Evolutionary conservation across 2,113 vertebrate species (phyloP).

Genomic region (Microcebus murinus): DNA sequence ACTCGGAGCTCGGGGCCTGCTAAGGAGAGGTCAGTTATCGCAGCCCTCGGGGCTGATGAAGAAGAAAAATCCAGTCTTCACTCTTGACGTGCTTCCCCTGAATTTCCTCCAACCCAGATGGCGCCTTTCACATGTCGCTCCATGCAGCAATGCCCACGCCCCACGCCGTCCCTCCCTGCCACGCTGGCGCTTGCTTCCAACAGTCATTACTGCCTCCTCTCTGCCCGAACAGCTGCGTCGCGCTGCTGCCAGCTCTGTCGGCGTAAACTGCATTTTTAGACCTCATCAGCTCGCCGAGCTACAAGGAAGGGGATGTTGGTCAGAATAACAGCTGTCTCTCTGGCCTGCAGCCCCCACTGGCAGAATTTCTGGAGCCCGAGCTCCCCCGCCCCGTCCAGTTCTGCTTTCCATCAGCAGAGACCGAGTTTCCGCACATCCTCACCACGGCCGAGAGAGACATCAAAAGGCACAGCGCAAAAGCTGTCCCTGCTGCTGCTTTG

Average conservation of each 20-base stretch:
- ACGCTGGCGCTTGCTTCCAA: neutral
- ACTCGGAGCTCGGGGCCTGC: neutral
- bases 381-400: no score
- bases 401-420: neutral
- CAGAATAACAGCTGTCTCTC: neutral
- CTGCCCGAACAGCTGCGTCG: conserved; percentile 7
- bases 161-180: neutral
- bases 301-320: neutral
- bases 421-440: neutral
- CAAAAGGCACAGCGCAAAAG: neutral
- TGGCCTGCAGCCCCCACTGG: neutral
- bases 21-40: neutral
- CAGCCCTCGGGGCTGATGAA: neutral
- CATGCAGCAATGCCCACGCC: neutral
- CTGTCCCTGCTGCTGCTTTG: neutral
- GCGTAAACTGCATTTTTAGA: neutral
- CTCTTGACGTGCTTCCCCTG: neutral
- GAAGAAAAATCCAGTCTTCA: neutral
- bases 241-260: conserved; percentile 20
- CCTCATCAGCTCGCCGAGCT: neutral
- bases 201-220: neutral
- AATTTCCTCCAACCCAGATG: conserved; percentile 28
- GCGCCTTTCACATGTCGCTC: neutral
- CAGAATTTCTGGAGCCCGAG: neutral
- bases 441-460: neutral